Conservation (phyloP, 1,140 invertebrate genomes). For the Himalopsyche phryganea region DNA sequence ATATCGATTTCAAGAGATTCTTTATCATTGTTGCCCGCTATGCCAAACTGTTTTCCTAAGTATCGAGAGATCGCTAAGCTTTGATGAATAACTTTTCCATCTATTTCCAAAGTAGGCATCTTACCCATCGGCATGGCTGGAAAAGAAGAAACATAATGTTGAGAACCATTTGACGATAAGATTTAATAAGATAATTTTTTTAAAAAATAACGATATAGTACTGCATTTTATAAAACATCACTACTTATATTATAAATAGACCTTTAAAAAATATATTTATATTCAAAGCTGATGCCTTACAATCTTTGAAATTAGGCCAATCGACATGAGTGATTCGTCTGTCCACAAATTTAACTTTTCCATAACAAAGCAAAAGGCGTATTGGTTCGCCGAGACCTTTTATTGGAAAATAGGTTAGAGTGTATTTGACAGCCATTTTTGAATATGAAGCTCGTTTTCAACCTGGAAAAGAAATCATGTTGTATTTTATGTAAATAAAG, state of each 20-base stretch:
- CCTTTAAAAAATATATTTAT: no score
- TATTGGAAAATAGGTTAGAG: slow-evolving; percentile 58
- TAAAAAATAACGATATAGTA: no score
- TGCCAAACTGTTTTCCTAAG: slow-evolving; percentile 57
- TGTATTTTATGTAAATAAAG: no score
- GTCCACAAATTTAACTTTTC: slow-evolving; percentile 60
- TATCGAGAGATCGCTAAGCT: slow-evolving; percentile 62
- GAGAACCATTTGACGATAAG: no score
- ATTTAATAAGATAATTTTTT: no score
- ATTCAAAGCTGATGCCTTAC: slow-evolving; percentile 36
- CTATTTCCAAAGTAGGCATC: slow-evolving; percentile 63
- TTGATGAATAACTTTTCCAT: slow-evolving; percentile 62
- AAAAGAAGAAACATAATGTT: slow-evolving; percentile 23
- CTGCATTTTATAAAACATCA: no score
- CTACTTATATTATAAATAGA: no score
- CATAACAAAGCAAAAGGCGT: slow-evolving; percentile 57
- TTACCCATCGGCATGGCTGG: slow-evolving; percentile 66
- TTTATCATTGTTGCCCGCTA: slow-evolving; percentile 59
- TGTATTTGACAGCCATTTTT: slow-evolving; percentile 39
- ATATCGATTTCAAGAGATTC: slow-evolving; percentile 59
- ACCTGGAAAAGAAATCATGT: no score
- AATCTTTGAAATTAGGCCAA: slow-evolving; percentile 44
- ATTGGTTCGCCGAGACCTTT: slow-evolving; percentile 61
- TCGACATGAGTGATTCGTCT: slow-evolving; percentile 43
- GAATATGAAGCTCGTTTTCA: no score